These are phyloP conservation scores for Diacarnus erythraeanus DNA, from an alignment of 37 sponge, comb jelly and placozoan species.

Conservation along the genomic window DNA sequence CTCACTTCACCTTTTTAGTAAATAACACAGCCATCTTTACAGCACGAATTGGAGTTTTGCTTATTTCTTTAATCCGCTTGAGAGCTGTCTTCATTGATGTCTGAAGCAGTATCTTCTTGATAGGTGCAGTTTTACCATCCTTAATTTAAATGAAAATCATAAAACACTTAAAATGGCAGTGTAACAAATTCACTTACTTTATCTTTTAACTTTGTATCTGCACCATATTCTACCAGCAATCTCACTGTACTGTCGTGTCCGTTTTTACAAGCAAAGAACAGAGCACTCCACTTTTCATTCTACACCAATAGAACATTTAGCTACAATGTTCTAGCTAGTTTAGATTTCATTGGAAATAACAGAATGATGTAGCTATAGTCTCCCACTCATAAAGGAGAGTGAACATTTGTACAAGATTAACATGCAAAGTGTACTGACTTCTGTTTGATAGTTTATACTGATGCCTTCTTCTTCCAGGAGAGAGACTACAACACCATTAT, in stretches of 20 bases:
- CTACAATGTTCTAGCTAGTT: too few relatives aligned
- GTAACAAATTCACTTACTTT: not conserved
- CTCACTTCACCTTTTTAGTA: not conserved
- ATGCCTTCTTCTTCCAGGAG: not conserved
- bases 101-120: not conserved
- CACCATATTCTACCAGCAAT: not conserved
- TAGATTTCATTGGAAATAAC: too few relatives aligned
- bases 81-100: too few relatives aligned
- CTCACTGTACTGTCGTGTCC: not conserved
- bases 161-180: not conserved
- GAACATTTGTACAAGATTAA: too few relatives aligned
- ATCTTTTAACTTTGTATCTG: not conserved
- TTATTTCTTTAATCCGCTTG: too few relatives aligned
- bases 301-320: not conserved
- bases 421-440: not conserved
- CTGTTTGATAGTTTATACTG: not conserved
- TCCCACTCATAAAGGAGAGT: too few relatives aligned
- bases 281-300: constrained; percentile 4
- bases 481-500: not conserved
- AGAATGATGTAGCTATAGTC: too few relatives aligned
- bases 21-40: too few relatives aligned
- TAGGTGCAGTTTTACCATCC: not conserved
- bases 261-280: not conserved
- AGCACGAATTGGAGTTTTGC: too few relatives aligned
- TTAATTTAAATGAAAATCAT: not conserved